Evolutionary conservation across 1,140 invertebrate genomes (phyloP), one percentile per base, ranked within the genome.

Genomic region (Meteorus sp.): DNA sequence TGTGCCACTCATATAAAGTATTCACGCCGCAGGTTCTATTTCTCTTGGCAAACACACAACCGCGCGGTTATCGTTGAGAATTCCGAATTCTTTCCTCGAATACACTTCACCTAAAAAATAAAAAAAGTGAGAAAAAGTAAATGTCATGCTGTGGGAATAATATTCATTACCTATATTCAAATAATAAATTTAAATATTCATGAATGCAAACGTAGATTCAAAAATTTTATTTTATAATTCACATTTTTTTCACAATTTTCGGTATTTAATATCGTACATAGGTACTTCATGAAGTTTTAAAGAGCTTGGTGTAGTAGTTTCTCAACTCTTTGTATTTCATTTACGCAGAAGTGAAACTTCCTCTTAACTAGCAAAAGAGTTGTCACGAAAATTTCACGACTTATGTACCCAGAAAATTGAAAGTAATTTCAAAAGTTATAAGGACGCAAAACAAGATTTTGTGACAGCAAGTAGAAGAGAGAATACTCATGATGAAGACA

Each of bases 351-450:
- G 11, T 11, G 29, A 33, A 11, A 7, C 11, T 33, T 33, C 29
- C 29, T 7, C 29, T 45, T 9, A n/a, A n/a, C n/a, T n/a, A 47
- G 20, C 15, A 48, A 23, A 15, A 27, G 20, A 35, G 27, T 55
- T 33, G 29, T 54, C 13, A 1, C 23, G 1, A 29, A 11, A 20
- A 7, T 15, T 23, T 51, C 57, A n/a, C n/a, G n/a, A n/a, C n/a
- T n/a, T n/a, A n/a, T n/a, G n/a, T n/a, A n/a, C n/a, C n/a, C 2
- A 13, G 33, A 54, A 63, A 63, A 63, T 63, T 57, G 57, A 56
- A 60, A 60, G 35, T 60, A 60, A 63, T 60, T 63, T 53, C 37
- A 7, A 27, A 48, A 15, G 37, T 35, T 31, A 33, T 47, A 45
- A 52, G 27, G 50, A 52, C 41, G 45, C 22, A n/a, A 7, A 39